Evolutionary conservation across 2,113 vertebrate genomes (phyloP), one percentile per base, ranked within the genome.

Genomic region (Caranx melampygus): DNA sequence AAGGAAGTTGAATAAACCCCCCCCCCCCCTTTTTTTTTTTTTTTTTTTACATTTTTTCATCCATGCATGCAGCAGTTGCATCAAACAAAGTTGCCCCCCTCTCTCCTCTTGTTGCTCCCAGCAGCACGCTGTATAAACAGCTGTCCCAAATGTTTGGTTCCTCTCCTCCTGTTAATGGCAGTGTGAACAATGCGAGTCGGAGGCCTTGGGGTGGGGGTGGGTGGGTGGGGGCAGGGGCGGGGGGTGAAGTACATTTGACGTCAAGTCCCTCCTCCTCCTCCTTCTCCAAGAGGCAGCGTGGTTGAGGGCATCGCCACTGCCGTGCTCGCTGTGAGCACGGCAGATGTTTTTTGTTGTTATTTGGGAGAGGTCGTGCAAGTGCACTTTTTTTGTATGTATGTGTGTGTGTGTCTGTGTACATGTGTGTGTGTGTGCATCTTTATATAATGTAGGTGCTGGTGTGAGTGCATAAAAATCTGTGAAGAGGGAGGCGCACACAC

Each of bases 301-400:
- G 75, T 45, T 20, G 86, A 76, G 83, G 86, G 74, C 72, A 78
- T 72, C 8, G 75, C 51, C 20, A 9, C 64, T 4, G 83, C 26
- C 26, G 26, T 26, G 26, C 77, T 16, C 60, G 6, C 47, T 66
- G 79, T 14, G 68, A 55, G 83, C 16, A 12, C 10, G 40, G 84
- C 86, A 88, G 82, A 90, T 87, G 87, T 90, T 81, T 78, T 64
- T 44, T 84, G 52, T 81, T 83, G 73, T 86, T 88, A 86, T 89
- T 88, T 75, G n/a, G 81, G 78, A 88, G 61, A 81, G 75, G 47
- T 90, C 84, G 69, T 35, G 49, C 45, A 35, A 76, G 58, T 62
- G 61, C 42, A 12, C 35, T 42, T 47, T 42, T 47, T 51, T 70
- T 70, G n/a, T n/a, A n/a, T 9, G 45, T 18, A 37, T 58, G 21